Conservation (phyloP, 2,888 invertebrate genomes). For the Smittia aterrima region DNA sequence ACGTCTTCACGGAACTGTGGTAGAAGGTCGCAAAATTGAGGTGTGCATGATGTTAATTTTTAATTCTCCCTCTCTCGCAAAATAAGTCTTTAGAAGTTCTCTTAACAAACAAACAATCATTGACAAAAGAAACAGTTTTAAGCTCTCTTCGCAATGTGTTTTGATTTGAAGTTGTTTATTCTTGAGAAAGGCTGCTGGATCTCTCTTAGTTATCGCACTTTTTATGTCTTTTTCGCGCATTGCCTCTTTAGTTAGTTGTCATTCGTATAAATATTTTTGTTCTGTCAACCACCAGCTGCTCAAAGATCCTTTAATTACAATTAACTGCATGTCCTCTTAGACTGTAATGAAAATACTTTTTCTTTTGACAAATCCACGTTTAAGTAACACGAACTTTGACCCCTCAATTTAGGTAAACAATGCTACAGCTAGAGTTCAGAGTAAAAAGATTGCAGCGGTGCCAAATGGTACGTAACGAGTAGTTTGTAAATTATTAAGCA, state of each 20-base stretch:
- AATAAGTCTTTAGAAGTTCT: neutral
- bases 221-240: neutral
- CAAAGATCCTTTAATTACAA: too few species aligned
- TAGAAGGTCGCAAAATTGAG: conserved; percentile 99
- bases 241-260: neutral
- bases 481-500: neutral
- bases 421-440: conserved; percentile 99
- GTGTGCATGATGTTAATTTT: conserved; percentile 77
- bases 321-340: conserved; percentile 12
- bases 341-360: neutral
- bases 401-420: conserved; percentile 85
- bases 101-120: neutral
- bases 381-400: conserved; percentile 18
- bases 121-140: neutral
- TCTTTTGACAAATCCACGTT: neutral
- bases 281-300: neutral
- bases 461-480: conserved; percentile 76
- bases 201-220: neutral
- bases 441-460: conserved; percentile 92
- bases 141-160: neutral
- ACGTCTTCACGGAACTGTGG: conserved; percentile 99
- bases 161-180: neutral
- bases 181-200: neutral
- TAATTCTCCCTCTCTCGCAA: conserved; percentile 44
- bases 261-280: neutral